Evolutionary conservation across 2,888 invertebrate species (phyloP), one percentile per base, ranked within the genome.

Genomic region (Elysia crispata): DNA sequence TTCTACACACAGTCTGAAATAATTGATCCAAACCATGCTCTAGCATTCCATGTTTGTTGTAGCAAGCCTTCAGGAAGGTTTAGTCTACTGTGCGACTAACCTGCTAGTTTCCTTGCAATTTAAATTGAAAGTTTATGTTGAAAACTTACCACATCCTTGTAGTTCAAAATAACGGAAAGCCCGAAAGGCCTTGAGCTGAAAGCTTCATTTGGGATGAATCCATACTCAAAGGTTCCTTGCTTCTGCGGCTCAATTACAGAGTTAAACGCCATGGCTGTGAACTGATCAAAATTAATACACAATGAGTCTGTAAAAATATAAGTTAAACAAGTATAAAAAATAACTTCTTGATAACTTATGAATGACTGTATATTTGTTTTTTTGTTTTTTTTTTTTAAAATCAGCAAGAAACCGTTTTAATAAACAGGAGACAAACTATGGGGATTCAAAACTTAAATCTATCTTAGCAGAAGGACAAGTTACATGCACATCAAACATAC

Each of bases 131-230:
- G 3, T 41, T 41, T 41, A 41, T 6, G 41, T 3, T 3, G 11
- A 41, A 23, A 31, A 90, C 93, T 88, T 92, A 95, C 95, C 82
- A 94, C 93, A 92, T 98, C 97, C 90, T 95, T 95, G 93, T 98
- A 98, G 90, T 96, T 96, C 69, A 99, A 94, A 88, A 97, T 97
- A 86, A 99, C 95, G 89, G 97, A 97, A 64, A 99, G 94, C 49
- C 99, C 99, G 89, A 99, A 98, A 0, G 99, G 98, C 87, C 99
- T 95, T 62, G 98, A 97, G 88, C 97, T 97, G 89, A 98, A 98
- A n/a, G 96, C 95, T 90, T 99, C 99, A 77, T 97, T 96, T 31
- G 98, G 98, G 82, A 97, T 94, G 92, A 99, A 99, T 0, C 96
- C 96, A 93, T 99, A 99, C 33, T 96, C 96, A 79, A 99, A 95